phyloP scores from a whole-genome alignment of 1,140 invertebrate species.

The Drosophila watanabei region DNA sequence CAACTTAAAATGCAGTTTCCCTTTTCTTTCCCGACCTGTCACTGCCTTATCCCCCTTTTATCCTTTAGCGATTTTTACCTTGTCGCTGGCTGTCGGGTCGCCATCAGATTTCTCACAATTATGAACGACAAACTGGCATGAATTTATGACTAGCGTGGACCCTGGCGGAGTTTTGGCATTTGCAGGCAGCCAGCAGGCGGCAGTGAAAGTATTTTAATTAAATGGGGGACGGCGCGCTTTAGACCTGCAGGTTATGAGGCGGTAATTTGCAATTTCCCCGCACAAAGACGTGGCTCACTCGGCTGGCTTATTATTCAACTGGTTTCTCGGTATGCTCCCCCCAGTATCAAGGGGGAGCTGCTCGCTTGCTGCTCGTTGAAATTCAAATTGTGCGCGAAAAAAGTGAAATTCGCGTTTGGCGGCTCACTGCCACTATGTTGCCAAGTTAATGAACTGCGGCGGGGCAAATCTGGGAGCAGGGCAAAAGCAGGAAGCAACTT shows the following conservation, averaged over 20 bases:
- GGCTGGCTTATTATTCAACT: slow-evolving; percentile 73
- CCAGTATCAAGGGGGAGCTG: neutral
- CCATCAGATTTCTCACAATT: slow-evolving; percentile 67
- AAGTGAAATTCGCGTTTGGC: slow-evolving; percentile 71
- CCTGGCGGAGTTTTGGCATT: slow-evolving; percentile 40
- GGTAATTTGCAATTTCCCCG: slow-evolving; percentile 79
- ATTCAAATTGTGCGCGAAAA: slow-evolving; percentile 74
- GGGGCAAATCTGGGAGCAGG: slow-evolving; percentile 33
- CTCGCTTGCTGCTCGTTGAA: slow-evolving; percentile 64
- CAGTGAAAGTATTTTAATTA: slow-evolving; percentile 82
- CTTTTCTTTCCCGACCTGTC: slow-evolving; percentile 3
- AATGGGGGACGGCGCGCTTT: slow-evolving; percentile 44
- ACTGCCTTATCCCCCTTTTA: slow-evolving; percentile 2
- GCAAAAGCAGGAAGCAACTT: slow-evolving; percentile 54
- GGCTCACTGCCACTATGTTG: slow-evolving; percentile 25
- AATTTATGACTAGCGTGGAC: slow-evolving; percentile 42
- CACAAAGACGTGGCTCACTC: slow-evolving; percentile 47
- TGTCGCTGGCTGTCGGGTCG: slow-evolving; percentile 28
- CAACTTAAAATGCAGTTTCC: slow-evolving; percentile 8
- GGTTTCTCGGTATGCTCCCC: slow-evolving; percentile 68
- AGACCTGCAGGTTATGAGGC: slow-evolving; percentile 69
- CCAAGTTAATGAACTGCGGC: slow-evolving; percentile 71
- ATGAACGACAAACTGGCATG: slow-evolving; percentile 49
- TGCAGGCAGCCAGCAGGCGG: slow-evolving; percentile 44
- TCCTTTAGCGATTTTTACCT: slow-evolving; percentile 6